Evolutionary conservation across 1,140 invertebrate genomes (phyloP).

Genomic region (Vanessa tameamea): DNA sequence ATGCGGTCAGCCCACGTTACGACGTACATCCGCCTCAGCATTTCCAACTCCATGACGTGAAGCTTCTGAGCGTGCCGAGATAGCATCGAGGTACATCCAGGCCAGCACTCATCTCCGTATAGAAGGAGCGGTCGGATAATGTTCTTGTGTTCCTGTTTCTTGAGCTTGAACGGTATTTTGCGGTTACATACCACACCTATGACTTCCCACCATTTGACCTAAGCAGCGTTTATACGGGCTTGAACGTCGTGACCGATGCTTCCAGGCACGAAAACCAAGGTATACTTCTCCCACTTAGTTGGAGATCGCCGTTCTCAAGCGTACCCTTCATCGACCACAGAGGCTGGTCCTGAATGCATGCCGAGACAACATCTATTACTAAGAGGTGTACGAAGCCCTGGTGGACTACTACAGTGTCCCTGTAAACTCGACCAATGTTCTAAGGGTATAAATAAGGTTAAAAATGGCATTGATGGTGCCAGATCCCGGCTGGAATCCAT

Average conservation of each 20-base stretch:
- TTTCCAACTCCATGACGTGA: neutral
- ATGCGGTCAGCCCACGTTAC: neutral
- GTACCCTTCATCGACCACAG: too few species aligned
- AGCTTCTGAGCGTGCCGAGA: neutral
- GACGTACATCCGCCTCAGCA: neutral
- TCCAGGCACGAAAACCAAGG: neutral
- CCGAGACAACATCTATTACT: too few species aligned
- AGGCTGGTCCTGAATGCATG: too few species aligned
- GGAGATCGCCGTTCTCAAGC: too few species aligned
- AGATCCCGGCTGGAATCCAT: slow-evolving; percentile 5
- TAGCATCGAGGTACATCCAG: too few species aligned
- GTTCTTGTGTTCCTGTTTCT: neutral
- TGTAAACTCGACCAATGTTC: too few species aligned
- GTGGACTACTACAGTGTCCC: too few species aligned
- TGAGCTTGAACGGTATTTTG: neutral
- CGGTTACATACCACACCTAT: neutral
- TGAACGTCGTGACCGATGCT: neutral
- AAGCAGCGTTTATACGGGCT: neutral
- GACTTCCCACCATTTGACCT: neutral
- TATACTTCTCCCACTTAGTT: neutral
- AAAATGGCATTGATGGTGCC: neutral
- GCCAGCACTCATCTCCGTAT: neutral
- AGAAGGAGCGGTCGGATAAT: neutral
- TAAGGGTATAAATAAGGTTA: too few species aligned
- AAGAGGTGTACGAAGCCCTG: too few species aligned